phyloP scores from a whole-genome alignment of 2,113 vertebrate species.

The Actenoides hombroni region DNA sequence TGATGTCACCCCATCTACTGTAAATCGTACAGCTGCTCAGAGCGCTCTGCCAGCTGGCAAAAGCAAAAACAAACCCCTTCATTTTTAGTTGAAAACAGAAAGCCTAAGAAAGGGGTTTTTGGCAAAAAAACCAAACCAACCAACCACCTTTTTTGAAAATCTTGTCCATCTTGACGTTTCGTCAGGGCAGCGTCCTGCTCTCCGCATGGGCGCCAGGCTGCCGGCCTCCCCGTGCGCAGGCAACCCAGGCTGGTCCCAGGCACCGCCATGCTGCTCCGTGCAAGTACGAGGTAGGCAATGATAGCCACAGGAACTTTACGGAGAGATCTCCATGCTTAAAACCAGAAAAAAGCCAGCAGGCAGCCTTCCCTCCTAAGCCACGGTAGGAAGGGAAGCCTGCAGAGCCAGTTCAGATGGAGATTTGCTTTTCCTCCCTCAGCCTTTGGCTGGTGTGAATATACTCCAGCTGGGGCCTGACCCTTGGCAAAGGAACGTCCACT shows the following conservation, averaged over 20 bases:
- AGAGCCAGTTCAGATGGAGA: background rate
- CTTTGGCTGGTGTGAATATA: background rate
- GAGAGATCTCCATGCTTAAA: background rate
- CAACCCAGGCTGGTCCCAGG: background rate
- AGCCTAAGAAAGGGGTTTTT: background rate
- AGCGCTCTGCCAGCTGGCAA: background rate
- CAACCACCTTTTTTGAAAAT: background rate
- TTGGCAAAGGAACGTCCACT: background rate
- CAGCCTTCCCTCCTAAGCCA: background rate
- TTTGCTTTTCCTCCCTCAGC: background rate
- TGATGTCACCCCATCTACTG: background rate
- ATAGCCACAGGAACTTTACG: background rate
- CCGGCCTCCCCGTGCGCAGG: rapidly evolving
- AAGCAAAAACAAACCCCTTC: background rate
- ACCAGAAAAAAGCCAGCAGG: background rate
- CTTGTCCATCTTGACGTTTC: background rate
- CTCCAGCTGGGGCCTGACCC: rapidly evolving
- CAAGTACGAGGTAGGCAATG: background rate
- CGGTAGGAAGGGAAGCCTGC: background rate
- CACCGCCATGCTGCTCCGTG: background rate
- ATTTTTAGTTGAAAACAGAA: background rate
- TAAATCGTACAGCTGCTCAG: background rate
- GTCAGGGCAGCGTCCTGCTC: background rate
- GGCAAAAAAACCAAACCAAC: background rate
- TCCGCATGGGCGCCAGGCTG: rapidly evolving